Evolutionary conservation across 2,888 invertebrate genomes (phyloP).

Genomic region (Trisateles emortualis): DNA sequence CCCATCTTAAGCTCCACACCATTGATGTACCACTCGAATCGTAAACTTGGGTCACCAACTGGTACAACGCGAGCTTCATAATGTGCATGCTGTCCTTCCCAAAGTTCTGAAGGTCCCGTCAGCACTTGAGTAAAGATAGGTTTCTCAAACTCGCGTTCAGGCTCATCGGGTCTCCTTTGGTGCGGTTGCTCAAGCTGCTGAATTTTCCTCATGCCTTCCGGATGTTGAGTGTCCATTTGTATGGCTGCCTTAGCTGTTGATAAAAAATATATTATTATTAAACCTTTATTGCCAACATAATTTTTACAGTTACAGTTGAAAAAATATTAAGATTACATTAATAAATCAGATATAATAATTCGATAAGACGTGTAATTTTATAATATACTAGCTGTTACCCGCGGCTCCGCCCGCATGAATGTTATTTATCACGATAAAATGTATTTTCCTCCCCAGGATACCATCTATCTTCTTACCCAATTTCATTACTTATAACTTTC

Average conservation of each 20-base stretch:
- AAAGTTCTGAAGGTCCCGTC: slow-evolving; percentile 95
- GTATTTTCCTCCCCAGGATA: too few species aligned
- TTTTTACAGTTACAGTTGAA: too few species aligned
- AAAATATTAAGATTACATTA: too few species aligned
- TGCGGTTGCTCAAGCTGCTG: slow-evolving; percentile 93
- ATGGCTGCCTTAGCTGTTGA: slow-evolving; percentile 92
- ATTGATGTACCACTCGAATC: slow-evolving; percentile 98
- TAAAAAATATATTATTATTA: slow-evolving; percentile 8
- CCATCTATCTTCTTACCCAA: too few species aligned
- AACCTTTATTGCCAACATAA: background rate
- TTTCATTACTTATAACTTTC: too few species aligned
- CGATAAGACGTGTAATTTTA: too few species aligned
- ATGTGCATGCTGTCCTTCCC: slow-evolving; percentile 96
- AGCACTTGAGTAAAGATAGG: slow-evolving; percentile 96
- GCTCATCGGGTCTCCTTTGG: slow-evolving; percentile 90
- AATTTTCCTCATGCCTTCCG: slow-evolving; percentile 96
- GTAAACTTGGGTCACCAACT: slow-evolving; percentile 96
- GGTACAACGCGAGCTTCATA: slow-evolving; percentile 97
- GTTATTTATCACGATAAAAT: too few species aligned
- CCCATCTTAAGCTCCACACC: slow-evolving; percentile 97
- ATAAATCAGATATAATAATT: too few species aligned
- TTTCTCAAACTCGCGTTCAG: slow-evolving; percentile 94
- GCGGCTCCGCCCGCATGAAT: too few species aligned
- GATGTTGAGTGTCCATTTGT: slow-evolving; percentile 96
- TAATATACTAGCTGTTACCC: too few species aligned